A percentile compares a stretch with the other conserved stretches of the same genome.
phyloP scores from a whole-genome alignment of 37 sponge, comb jelly and placozoan genomes.

The Halichondria panicea region DNA sequence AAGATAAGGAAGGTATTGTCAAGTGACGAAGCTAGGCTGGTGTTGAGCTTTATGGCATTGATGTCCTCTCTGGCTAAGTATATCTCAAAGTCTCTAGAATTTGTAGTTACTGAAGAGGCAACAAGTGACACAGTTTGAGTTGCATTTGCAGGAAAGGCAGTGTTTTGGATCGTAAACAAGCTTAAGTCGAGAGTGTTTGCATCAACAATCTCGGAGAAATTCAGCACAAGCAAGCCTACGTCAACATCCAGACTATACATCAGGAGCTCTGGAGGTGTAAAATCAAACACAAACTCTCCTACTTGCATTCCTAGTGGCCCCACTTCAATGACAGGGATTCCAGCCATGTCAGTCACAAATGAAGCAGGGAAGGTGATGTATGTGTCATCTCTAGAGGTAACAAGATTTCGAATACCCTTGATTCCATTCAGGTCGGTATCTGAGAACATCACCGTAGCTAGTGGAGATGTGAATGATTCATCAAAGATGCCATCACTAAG shows the following conservation, averaged over 20 bases:
- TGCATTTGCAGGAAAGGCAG: background rate
- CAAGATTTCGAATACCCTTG: conserved; percentile 46
- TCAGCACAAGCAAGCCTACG: conserved; percentile 63
- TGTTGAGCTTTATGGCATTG: conserved; percentile 43
- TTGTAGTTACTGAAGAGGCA: conserved; percentile 14
- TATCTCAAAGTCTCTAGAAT: conserved; percentile 27
- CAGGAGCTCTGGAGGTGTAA: conserved; percentile 60
- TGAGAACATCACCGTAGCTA: conserved; percentile 39
- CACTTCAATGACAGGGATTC: conserved; percentile 42
- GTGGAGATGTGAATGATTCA: background rate
- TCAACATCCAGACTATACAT: conserved; percentile 75
- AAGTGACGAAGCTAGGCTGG: conserved; percentile 27
- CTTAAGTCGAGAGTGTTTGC: conserved; percentile 48
- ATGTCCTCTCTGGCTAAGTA: conserved; percentile 44
- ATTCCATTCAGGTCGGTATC: conserved; percentile 66
- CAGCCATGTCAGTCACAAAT: conserved; percentile 70
- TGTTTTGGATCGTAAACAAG: conserved; percentile 41
- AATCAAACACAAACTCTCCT: conserved; percentile 53
- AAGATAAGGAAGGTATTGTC: conserved; percentile 65
- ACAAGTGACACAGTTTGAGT: conserved; percentile 26
- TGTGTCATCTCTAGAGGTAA: conserved; percentile 23
- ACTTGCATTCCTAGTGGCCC: conserved; percentile 44
- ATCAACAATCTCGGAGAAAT: conserved; percentile 82
- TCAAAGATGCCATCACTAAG: conserved; percentile 45
- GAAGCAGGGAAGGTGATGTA: conserved; percentile 52